Evolutionary conservation across 1,140 invertebrate species (phyloP).

Genomic region (Brachionus plicatilis): DNA sequence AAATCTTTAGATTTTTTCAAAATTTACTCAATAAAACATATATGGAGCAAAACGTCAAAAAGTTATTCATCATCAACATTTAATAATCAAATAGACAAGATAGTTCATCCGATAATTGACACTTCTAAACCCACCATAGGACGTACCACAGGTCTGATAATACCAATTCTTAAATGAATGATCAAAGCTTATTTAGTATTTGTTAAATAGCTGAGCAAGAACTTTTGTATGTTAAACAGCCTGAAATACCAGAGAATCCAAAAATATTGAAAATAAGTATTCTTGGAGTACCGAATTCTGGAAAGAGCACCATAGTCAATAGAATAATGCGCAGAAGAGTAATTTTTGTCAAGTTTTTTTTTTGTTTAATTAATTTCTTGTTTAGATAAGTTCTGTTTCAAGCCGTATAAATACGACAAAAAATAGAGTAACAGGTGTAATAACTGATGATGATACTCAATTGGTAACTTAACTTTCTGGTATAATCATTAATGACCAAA

Average conservation of each 20-base stretch:
- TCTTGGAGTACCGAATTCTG: slow-evolving; percentile 80
- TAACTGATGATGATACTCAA: slow-evolving; percentile 69
- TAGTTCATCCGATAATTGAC: background rate
- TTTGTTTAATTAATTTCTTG: background rate
- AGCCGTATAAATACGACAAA: slow-evolving; percentile 83
- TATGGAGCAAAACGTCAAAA: background rate
- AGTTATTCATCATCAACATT: background rate
- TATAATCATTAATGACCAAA: background rate
- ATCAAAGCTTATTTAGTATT: background rate
- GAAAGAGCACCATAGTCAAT: slow-evolving; percentile 90
- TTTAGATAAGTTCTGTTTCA: slow-evolving; percentile 72
- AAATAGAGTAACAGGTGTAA: slow-evolving; percentile 66
- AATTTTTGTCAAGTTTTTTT: slow-evolving; percentile 44
- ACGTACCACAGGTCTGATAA: background rate
- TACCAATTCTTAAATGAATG: no score
- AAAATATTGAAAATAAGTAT: slow-evolving; percentile 73
- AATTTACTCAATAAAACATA: background rate
- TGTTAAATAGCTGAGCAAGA: slow-evolving; percentile 15
- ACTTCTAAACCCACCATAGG: background rate
- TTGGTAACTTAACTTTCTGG: slow-evolving; percentile 59
- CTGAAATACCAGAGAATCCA: slow-evolving; percentile 51
- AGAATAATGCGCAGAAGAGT: slow-evolving; percentile 71
- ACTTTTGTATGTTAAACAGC: slow-evolving; percentile 40
- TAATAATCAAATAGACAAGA: background rate
- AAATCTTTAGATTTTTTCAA: background rate